A percentile compares a stretch with the other conserved stretches of the same genome.
These are phyloP conservation scores for Ametastegia equiseti DNA, from an alignment of 2,888 invertebrate genomes.

Conservation along the genomic window DNA sequence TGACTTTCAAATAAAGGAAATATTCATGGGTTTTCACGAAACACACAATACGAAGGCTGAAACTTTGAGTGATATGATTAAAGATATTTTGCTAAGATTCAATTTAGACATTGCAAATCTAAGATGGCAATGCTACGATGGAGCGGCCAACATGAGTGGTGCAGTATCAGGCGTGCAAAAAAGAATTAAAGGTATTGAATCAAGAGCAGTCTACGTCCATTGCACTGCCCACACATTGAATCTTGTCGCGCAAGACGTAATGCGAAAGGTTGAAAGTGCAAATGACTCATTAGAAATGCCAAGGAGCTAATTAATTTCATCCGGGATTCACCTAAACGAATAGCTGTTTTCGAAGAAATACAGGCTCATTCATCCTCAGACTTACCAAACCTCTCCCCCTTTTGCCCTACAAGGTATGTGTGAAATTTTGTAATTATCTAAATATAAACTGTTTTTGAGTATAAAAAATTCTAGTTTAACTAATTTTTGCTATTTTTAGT, in stretches of 20 bases:
- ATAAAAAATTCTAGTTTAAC: background rate
- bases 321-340: conserved; percentile 30
- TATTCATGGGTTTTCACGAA: conserved; percentile 53
- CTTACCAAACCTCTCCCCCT: background rate
- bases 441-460: background rate
- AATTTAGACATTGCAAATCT: conserved; percentile 38
- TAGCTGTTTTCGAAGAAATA: conserved; percentile 17
- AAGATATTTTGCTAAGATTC: conserved; percentile 39
- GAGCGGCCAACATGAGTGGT: conserved; percentile 52
- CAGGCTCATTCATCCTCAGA: conserved; percentile 9
- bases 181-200: conserved; percentile 33
- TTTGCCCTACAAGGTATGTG: conserved; percentile 4
- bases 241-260: background rate
- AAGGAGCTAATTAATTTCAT: conserved; percentile 32
- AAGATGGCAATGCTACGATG: conserved; percentile 55
- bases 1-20: conserved; percentile 48
- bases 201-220: conserved; percentile 42
- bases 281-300: conserved; percentile 19
- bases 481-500: background rate
- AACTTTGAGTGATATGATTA: background rate
- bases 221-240: conserved; percentile 29
- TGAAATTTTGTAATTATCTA: background rate
- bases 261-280: conserved; percentile 2
- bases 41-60: conserved; percentile 51
- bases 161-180: conserved; percentile 51